A percentile compares a stretch with the other conserved stretches of the same genome.
Conservation (phyloP, 2,888 invertebrate genomes). For the Liodrosophila aerea region DNA sequence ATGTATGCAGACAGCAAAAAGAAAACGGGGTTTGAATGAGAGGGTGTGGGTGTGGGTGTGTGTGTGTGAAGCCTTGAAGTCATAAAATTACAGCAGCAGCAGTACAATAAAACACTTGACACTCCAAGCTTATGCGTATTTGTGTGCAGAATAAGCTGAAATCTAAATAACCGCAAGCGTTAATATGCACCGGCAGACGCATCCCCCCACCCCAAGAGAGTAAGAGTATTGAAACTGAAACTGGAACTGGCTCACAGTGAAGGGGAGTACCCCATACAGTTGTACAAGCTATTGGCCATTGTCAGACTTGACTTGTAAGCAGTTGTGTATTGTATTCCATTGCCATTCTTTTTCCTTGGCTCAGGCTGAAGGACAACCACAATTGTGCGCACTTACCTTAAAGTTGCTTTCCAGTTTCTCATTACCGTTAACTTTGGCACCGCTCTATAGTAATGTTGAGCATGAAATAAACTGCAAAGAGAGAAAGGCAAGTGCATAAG, state of each 20-base stretch:
- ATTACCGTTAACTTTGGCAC: conserved; percentile 19
- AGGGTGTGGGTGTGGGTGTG: conserved; percentile 8
- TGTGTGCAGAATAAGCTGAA: conserved; percentile 40
- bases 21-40: neutral
- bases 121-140: neutral
- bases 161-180: conserved; percentile 55
- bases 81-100: conserved; percentile 47
- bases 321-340: neutral
- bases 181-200: conserved; percentile 37
- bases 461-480: conserved; percentile 21
- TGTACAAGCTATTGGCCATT: no score
- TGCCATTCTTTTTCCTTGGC: neutral
- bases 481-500: conserved; percentile 4
- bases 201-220: conserved; percentile 3
- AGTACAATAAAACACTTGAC: conserved; percentile 29
- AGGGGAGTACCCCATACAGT: no score
- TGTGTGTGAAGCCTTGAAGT: conserved; percentile 37
- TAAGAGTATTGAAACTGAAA: no score
- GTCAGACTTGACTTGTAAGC: no score
- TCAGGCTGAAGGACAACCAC: neutral
- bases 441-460: neutral
- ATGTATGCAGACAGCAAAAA: conserved; percentile 18
- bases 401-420: conserved; percentile 24
- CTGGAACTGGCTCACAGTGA: no score
- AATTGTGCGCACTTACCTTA: conserved; percentile 45